Evolutionary conservation across 2,797 vertebrate genomes (phyloP).

Genomic region (Emydoidea blandingii): DNA sequence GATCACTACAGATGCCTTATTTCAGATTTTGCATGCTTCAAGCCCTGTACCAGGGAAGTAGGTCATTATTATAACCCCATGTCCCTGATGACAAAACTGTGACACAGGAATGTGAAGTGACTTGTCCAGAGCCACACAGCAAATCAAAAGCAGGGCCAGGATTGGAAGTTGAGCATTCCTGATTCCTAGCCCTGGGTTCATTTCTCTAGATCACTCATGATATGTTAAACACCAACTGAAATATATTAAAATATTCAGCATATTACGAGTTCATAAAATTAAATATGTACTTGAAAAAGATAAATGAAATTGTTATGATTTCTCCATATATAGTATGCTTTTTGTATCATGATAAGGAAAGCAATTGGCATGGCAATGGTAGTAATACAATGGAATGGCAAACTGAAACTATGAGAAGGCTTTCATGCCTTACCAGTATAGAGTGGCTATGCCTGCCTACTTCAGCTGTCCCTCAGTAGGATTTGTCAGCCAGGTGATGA

Average conservation of each 20-base stretch:
- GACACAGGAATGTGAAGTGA: not conserved
- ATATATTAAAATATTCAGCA: not conserved
- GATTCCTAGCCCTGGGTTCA: not conserved
- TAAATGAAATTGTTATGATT: constrained; percentile 34
- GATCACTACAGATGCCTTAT: not conserved
- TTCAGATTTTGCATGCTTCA: not conserved
- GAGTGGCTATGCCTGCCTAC: constrained; percentile 58
- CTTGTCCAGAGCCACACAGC: not conserved
- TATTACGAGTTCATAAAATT: not conserved
- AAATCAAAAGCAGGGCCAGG: not conserved
- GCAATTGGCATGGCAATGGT: constrained; percentile 53
- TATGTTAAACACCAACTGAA: not conserved
- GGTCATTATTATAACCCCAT: fast-evolving
- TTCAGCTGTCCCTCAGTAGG: constrained; percentile 75
- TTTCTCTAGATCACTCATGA: not conserved
- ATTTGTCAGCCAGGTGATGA: constrained; percentile 72
- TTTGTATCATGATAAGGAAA: constrained; percentile 49
- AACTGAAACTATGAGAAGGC: constrained; percentile 70
- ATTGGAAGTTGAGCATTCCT: not conserved
- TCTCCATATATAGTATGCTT: constrained; percentile 27
- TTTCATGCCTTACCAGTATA: constrained; percentile 67
- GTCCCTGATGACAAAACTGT: not conserved
- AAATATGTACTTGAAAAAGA: constrained; percentile 1
- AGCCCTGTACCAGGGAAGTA: not conserved
- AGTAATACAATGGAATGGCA: constrained; percentile 74